Evolutionary conservation across 2,113 vertebrate species (phyloP), one percentile per base, ranked within the genome.

Genomic region (Plecturocebus donacophilus): DNA sequence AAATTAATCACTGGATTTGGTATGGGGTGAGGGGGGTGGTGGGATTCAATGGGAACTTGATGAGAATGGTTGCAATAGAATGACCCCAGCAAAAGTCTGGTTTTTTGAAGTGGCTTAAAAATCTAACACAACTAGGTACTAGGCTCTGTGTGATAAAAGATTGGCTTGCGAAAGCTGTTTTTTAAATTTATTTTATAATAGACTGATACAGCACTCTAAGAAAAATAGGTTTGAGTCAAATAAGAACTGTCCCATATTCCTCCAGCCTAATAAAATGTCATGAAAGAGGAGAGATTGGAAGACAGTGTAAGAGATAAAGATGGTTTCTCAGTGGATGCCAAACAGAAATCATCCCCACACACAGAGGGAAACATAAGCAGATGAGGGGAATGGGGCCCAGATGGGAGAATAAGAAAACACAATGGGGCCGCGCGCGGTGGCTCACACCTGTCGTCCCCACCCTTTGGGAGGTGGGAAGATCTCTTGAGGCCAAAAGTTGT

Each of bases 21-120:
- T 32, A 21, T 0, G 10, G 0, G 13, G 9, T 17, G 52, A 4
- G 0, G 16, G 52, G 52, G 5, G 2, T 11, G 35, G 8, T 23
- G 27, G 27, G 13, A 35, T 47, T 56, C 56, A 16, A 8, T 5
- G 1, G 66, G n/a, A 82, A 61, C 66, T 32, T 20, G 27, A 40
- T 23, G 52, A 66, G 21, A 75, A 19, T 12, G 7, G 0, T 76
- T n/a, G 5, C 38, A 12, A 7, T 16, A 21, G 12, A 9, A 8
- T 19, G 38, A 58, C 10, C 1, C 8, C 7, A 88, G 71, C 20
- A 75, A 25, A 54, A 75, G 45, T 19, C 79, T 38, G 16, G 64
- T 35, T 7, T 80, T 38, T 12, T 6, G 73, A 38, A 61, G 35
- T 25, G 54, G 54, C 83, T 94, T 68, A 16, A n/a, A 88, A 49